Evolutionary conservation across 2,113 vertebrate species (phyloP).

Genomic region (Morone saxatilis): DNA sequence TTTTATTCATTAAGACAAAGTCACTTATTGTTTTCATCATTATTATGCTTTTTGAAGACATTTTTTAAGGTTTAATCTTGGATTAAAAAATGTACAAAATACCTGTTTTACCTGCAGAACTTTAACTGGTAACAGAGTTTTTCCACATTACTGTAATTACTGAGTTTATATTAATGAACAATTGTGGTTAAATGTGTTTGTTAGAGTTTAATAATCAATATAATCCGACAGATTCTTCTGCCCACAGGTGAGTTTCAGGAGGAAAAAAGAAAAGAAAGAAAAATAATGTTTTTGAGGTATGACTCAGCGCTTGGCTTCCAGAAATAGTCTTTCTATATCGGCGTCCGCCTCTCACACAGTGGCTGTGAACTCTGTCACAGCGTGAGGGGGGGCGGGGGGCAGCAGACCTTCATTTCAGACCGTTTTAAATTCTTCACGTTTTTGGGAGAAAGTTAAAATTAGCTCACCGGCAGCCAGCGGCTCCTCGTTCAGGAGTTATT

Average conservation of each 20-base stretch:
- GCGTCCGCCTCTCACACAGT: neutral
- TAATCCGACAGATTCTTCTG: too few species aligned
- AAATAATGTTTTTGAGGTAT: neutral
- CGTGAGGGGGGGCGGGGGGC: neutral
- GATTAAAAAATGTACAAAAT: too few species aligned
- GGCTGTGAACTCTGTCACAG: conserved; percentile 15
- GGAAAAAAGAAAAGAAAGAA: neutral
- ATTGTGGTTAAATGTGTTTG: too few species aligned
- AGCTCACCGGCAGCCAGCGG: conserved; percentile 26
- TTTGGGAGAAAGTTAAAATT: conserved; percentile 39
- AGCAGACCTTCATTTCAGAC: conserved; percentile 22
- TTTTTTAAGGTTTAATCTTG: too few species aligned
- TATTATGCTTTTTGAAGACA: too few species aligned
- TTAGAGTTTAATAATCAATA: too few species aligned
- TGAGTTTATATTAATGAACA: too few species aligned
- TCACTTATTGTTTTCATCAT: too few species aligned
- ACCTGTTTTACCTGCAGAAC: too few species aligned
- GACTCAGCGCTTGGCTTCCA: conserved; percentile 16
- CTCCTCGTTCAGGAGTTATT: conserved; percentile 47
- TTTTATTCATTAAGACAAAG: too few species aligned
- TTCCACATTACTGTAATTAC: too few species aligned
- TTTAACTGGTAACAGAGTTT: too few species aligned
- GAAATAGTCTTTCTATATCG: conserved; percentile 46
- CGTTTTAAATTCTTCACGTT: conserved; percentile 46
- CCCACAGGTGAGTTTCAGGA: neutral